Evolutionary conservation across 2,888 invertebrate species (phyloP).

Genomic region (Lycia hirtaria): DNA sequence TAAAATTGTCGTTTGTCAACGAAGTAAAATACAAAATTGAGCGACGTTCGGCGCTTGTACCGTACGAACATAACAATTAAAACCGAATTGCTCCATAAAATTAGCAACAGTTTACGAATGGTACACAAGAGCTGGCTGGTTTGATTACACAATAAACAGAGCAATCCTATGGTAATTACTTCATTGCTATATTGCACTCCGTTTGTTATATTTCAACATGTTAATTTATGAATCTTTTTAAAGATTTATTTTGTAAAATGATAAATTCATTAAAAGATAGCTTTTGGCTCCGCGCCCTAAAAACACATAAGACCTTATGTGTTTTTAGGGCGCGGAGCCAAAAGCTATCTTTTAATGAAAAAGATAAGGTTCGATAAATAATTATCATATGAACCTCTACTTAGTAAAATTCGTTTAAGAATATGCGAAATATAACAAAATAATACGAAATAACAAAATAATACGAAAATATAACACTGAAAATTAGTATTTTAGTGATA

Average conservation of each 20-base stretch:
- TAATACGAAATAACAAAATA: too few relatives aligned
- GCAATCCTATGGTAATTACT: slow-evolving; percentile 34
- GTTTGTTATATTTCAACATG: slow-evolving; percentile 35
- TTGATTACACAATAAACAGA: slow-evolving; percentile 44
- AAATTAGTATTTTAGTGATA: too few relatives aligned
- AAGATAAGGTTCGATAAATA: too few relatives aligned
- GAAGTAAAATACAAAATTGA: slow-evolving; percentile 19
- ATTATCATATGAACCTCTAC: too few relatives aligned
- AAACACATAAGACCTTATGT: too few relatives aligned
- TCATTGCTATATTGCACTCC: slow-evolving; percentile 28
- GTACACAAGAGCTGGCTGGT: slow-evolving; percentile 37
- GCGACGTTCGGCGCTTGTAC: slow-evolving; percentile 24
- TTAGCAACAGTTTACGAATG: slow-evolving; percentile 41
- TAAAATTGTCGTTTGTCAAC: slow-evolving; percentile 6
- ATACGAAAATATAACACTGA: too few relatives aligned
- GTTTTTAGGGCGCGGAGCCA: too few relatives aligned
- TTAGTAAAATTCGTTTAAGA: too few relatives aligned
- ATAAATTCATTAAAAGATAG: background rate
- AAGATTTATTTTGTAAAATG: slow-evolving; percentile 30
- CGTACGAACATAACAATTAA: slow-evolving; percentile 36
- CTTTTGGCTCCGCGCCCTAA: background rate
- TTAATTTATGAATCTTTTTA: slow-evolving; percentile 29
- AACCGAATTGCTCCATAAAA: slow-evolving; percentile 38
- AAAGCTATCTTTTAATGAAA: too few relatives aligned
- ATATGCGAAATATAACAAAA: too few relatives aligned